Evolutionary conservation across 2,797 vertebrate species (phyloP).

Genomic region (Anomalospiza imberbis): DNA sequence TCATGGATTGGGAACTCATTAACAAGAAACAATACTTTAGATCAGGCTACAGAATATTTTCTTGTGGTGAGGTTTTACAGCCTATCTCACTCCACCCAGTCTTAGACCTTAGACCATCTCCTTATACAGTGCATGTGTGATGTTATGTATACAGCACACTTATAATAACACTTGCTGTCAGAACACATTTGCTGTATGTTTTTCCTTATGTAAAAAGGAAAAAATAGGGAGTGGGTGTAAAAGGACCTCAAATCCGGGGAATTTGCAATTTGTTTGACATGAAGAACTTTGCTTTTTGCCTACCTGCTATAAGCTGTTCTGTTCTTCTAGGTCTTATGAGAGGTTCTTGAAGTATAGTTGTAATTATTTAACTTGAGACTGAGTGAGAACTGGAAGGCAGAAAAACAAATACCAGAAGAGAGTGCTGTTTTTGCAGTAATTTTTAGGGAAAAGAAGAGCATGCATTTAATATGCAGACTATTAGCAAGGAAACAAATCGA

Average conservation of each 20-base stretch:
- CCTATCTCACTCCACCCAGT: background rate
- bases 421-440: background rate
- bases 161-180: background rate
- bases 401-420: background rate
- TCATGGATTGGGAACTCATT: background rate
- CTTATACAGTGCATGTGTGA: background rate
- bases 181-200: background rate
- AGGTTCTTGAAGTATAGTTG: background rate
- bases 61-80: background rate
- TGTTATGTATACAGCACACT: fast-evolving
- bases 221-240: background rate
- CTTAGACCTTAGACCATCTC: background rate
- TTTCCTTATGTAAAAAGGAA: background rate
- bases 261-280: background rate
- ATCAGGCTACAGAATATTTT: background rate
- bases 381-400: background rate
- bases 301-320: background rate
- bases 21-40: background rate
- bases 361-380: background rate
- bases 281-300: background rate
- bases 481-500: background rate
- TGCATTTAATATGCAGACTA: background rate
- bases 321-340: background rate
- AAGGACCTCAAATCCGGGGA: background rate
- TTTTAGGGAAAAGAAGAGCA: background rate